phyloP scores from a whole-genome alignment of 1,140 invertebrate species.

The Lucilia cuprina region DNA sequence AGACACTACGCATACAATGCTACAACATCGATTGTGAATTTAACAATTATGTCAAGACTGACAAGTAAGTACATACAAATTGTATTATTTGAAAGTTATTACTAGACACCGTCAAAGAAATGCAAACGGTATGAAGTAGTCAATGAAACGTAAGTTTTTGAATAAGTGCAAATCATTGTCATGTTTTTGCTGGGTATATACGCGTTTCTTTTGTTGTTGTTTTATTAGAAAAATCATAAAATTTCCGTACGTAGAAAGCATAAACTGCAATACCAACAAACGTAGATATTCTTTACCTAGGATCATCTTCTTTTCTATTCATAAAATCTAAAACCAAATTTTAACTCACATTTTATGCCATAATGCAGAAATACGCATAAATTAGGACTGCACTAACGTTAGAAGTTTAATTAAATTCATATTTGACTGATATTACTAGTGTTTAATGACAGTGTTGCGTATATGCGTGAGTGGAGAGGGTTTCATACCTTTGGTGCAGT shows the following conservation, averaged over 20 bases:
- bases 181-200: too few species aligned
- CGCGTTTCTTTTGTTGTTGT: not conserved
- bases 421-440: not conserved
- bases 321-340: not conserved
- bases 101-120: too few species aligned
- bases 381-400: not conserved
- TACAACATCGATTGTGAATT: too few species aligned
- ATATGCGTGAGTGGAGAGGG: not conserved
- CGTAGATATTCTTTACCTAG: not conserved
- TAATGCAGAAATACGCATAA: not conserved
- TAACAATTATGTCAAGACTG: too few species aligned
- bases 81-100: too few species aligned
- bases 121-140: too few species aligned
- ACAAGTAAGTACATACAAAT: too few species aligned
- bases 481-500: not conserved
- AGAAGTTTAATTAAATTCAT: conserved; percentile 12
- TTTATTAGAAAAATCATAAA: not conserved
- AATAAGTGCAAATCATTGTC: too few species aligned
- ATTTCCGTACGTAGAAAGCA: not conserved
- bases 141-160: too few species aligned
- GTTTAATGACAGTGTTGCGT: not conserved
- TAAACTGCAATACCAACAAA: not conserved
- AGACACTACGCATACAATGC: too few species aligned
- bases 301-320: too few species aligned
- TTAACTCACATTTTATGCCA: not conserved